Base-by-base conservation (phyloP, 2,888 invertebrate genomes). In the Stomorhina lunata region DNA sequence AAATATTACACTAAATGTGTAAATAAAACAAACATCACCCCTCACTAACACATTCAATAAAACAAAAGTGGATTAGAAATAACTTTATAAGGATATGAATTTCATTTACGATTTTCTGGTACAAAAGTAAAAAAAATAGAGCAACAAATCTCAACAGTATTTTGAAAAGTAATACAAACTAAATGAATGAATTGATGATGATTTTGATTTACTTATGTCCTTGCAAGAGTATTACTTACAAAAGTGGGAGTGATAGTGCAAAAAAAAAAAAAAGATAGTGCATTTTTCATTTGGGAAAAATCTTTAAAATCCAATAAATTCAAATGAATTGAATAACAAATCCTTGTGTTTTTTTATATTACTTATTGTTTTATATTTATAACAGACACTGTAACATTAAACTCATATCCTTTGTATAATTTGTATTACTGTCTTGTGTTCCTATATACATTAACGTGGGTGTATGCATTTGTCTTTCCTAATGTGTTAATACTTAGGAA, bases 171-270 rank as follows among this genome's bases (percentile, higher is more conserved):
- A 20, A 12, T 45, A 12, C 15, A 53, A 34, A 68, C 20, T 7
- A 37, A 81, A 73, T 77, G 27, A 81, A 77, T 77, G 72, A 81
- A 81, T 81, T 81, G 55, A 81, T 81, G 81, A 61, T 81, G 72
- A 73, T 68, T 73, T 77, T 77, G 53, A 81, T 77, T 72, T 37
- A 81, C 65, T 53, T 53, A 63, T 20, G 17, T 43, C 29, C 17
- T 57, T n/a, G 34, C 25, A 48, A 20, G 40, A 53, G 17, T 55
- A n/a, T 48, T 61, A 59, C 15, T 10, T 22, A 1, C 5, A 73
- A 7, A 68, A 37, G 6, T 66, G n/a, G 50, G 22, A 75, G 55
- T 72, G 32, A 12, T 66, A 1, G 3, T 4, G 0, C 9, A 25
- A 40, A 40, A 12, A 29, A 5, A 15, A 53, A 27, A 27, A 34